Evolutionary conservation across 2,113 vertebrate species (phyloP).

Genomic region (Oncorhynchus clarkii): DNA sequence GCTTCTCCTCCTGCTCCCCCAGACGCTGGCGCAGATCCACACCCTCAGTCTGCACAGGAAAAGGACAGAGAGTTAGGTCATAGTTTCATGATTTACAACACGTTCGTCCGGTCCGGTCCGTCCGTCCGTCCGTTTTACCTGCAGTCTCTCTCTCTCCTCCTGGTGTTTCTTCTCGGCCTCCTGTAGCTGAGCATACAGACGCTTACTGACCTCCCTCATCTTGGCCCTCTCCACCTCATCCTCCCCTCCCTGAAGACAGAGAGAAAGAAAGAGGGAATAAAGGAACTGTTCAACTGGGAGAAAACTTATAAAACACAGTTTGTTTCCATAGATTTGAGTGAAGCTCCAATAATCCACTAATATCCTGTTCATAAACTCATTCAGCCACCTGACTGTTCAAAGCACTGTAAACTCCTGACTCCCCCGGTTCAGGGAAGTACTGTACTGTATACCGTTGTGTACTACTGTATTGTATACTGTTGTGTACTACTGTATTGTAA

Average conservation of each 20-base stretch:
- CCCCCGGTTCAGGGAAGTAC: too few relatives aligned
- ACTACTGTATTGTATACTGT: too few relatives aligned
- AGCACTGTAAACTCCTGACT: too few relatives aligned
- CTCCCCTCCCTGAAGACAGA: constrained; percentile 56
- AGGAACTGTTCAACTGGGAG: not conserved
- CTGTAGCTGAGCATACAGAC: constrained; percentile 77
- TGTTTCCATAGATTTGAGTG: not conserved
- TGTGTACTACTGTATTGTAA: too few relatives aligned
- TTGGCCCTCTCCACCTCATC: constrained; percentile 75
- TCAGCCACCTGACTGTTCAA: too few relatives aligned
- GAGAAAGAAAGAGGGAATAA: not conserved
- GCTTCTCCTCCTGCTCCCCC: constrained; percentile 65
- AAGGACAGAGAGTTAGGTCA: not conserved
- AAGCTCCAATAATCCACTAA: too few relatives aligned
- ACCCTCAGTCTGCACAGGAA: constrained; percentile 71
- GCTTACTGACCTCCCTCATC: constrained; percentile 79
- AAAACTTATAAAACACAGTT: not conserved
- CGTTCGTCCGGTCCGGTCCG: not conserved
- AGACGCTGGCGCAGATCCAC: constrained; percentile 73
- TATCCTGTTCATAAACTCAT: too few relatives aligned
- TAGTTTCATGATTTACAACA: not conserved
- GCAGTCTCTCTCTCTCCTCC: constrained; percentile 78
- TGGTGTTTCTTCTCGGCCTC: constrained; percentile 81
- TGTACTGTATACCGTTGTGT: too few relatives aligned
- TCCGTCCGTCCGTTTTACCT: constrained; percentile 67